Evolutionary conservation across 92 coral and sea anemone species (phyloP).

Genomic region (Virgularia gustaviana): DNA sequence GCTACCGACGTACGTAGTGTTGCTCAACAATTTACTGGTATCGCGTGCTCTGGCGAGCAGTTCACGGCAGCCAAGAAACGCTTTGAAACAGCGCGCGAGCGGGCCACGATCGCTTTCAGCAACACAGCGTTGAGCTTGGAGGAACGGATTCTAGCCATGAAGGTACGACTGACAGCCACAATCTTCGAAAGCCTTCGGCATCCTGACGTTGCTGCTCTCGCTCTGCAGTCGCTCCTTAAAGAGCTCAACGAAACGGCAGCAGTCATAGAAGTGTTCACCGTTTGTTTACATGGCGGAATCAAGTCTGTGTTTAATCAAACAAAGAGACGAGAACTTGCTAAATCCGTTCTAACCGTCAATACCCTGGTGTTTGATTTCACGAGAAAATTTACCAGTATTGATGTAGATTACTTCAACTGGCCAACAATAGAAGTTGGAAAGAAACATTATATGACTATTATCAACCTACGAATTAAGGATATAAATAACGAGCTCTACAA

Average conservation of each 20-base stretch:
- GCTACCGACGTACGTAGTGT: no score
- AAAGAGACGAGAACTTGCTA: not conserved
- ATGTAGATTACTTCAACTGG: not conserved
- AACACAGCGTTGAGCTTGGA: constrained; percentile 1
- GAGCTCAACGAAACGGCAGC: not conserved
- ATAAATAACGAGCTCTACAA: not conserved
- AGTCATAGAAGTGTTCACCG: not conserved
- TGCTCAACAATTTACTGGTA: no score
- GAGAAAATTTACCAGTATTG: not conserved
- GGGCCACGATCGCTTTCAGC: constrained; percentile 4
- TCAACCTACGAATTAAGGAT: no score
- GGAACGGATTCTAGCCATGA: not conserved
- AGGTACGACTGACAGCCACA: not conserved
- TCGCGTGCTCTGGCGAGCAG: not conserved
- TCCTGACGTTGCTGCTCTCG: not conserved
- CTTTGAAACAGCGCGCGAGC: not conserved
- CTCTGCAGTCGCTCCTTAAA: not conserved
- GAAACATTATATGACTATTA: no score
- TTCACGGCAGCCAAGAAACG: not conserved
- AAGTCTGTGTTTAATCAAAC: not conserved
- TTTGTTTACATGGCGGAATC: not conserved
- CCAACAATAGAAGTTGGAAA: not conserved
- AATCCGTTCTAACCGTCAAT: not conserved
- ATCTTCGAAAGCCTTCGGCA: not conserved
- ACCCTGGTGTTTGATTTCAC: not conserved